These are phyloP conservation scores for Ornithoptera priamus DNA, from an alignment of 2,888 invertebrate genomes.

Conservation along the genomic window DNA sequence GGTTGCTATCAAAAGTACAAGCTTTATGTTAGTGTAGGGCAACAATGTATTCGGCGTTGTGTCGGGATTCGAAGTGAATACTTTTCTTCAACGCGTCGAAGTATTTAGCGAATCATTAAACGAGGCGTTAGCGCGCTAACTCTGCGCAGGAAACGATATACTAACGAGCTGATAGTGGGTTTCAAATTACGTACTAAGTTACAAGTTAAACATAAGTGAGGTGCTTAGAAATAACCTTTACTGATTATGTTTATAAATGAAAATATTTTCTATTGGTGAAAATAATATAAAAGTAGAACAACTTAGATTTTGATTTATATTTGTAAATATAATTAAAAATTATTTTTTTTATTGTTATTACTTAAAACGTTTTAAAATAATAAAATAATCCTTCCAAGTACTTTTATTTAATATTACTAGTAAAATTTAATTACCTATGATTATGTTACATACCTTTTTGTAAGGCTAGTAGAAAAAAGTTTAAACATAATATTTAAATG, in stretches of 20 bases:
- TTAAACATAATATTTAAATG: no score
- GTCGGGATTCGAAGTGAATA: slow-evolving; percentile 27
- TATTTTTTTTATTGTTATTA: no score
- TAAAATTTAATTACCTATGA: no score
- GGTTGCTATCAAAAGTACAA: not conserved
- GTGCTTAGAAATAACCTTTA: not conserved
- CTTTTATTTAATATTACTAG: no score
- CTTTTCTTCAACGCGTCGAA: slow-evolving; percentile 37
- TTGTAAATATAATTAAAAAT: no score
- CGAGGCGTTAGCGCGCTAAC: slow-evolving; percentile 53
- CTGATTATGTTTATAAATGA: not conserved
- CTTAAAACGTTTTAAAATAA: no score
- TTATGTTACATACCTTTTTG: no score
- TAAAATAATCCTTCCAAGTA: no score
- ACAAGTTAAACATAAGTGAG: not conserved
- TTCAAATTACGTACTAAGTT: not conserved
- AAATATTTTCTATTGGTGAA: not conserved
- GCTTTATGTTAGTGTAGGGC: not conserved
- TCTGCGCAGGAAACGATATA: slow-evolving; percentile 56
- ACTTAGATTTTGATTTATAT: no score
- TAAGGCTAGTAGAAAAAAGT: no score
- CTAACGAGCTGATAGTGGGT: slow-evolving; percentile 38
- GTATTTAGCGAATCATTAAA: slow-evolving; percentile 66
- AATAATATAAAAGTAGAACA: no score
- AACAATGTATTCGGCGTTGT: slow-evolving; percentile 6